phyloP scores from a whole-genome alignment of 2,113 vertebrate species.

The Thalassarche chlororhynchos region DNA sequence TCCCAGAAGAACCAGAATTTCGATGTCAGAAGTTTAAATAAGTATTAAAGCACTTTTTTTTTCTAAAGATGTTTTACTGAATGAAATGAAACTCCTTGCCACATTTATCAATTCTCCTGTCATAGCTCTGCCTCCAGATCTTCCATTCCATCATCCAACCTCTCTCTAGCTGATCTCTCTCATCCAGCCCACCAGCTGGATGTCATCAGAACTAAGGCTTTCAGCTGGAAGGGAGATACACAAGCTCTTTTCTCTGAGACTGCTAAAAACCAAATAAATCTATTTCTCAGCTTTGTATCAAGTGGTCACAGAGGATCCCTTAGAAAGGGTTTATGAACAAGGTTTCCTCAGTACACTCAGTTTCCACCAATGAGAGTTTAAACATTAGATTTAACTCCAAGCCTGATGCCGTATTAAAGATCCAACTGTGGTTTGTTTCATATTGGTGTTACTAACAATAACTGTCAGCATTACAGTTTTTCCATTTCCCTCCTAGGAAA shows the following conservation, averaged over 20 bases:
- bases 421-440: not conserved
- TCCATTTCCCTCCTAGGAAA: not conserved
- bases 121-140: not conserved
- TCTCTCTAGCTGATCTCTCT: not conserved
- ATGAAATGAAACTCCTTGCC: not conserved
- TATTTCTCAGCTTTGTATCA: not conserved
- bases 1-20: not conserved
- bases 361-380: not conserved
- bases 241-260: not conserved
- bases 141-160: not conserved
- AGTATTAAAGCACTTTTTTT: not conserved
- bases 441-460: not conserved
- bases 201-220: not conserved
- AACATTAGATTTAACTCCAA: not conserved
- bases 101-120: not conserved
- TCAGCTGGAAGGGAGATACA: not conserved
- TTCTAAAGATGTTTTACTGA: not conserved
- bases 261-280: not conserved
- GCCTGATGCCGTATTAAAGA: not conserved
- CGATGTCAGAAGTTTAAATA: not conserved
- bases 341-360: not conserved
- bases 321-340: not conserved
- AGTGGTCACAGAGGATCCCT: not conserved
- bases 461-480: not conserved
- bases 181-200: not conserved